phyloP scores from a whole-genome alignment of 2,113 vertebrate genomes.

The Malurus cyaneus region DNA sequence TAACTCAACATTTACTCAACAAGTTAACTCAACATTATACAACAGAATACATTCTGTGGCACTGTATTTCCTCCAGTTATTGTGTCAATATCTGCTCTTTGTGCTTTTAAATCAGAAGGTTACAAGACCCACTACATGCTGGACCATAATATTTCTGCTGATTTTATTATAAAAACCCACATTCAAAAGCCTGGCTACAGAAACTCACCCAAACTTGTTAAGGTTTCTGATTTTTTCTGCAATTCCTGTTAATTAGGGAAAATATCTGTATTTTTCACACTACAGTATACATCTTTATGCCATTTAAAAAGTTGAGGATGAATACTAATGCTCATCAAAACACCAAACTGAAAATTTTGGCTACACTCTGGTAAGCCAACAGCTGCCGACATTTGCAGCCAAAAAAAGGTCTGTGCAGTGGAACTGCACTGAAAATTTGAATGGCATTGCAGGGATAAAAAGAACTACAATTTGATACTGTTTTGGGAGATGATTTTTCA shows the following conservation, averaged over 20 bases:
- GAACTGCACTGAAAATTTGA: constrained; percentile 10
- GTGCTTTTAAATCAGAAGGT: neutral
- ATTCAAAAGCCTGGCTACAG: neutral
- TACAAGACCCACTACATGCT: neutral
- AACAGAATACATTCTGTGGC: neutral
- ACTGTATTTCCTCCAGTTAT: neutral
- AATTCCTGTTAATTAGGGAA: neutral
- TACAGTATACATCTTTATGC: neutral
- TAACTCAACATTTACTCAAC: neutral
- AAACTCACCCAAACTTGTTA: neutral
- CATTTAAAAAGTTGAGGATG: neutral
- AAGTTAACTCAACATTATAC: neutral
- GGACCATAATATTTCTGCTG: neutral
- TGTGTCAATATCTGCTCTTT: neutral
- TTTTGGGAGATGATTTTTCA: constrained; percentile 19
- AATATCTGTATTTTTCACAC: neutral
- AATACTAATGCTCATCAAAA: neutral
- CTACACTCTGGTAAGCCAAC: neutral
- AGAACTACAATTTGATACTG: neutral
- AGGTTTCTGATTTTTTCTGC: neutral
- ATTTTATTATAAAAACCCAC: neutral
- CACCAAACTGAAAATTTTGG: neutral
- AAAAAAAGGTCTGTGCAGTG: neutral
- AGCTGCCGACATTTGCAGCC: constrained; percentile 29
- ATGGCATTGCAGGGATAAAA: neutral